Evolutionary conservation across 2,113 vertebrate species (phyloP), one percentile per base, ranked within the genome.

Genomic region (Gobius niger): DNA sequence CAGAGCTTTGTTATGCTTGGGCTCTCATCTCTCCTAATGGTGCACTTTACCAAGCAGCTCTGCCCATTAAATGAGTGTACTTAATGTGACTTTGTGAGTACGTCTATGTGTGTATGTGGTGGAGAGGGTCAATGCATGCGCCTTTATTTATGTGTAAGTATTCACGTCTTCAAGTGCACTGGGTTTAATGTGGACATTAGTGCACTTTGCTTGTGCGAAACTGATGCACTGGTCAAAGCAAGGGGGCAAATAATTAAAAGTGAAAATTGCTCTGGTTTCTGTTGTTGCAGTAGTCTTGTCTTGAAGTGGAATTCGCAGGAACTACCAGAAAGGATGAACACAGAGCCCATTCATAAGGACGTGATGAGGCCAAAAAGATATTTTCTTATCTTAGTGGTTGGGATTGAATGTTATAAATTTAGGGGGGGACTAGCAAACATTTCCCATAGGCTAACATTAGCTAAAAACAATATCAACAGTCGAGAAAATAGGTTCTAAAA

Each of bases 51-150:
- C 90, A 93, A 90, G 85, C 90, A 90, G 91, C 90, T 91, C 91
- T 92, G 92, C 94, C 94, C 94, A 95, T 96, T 95, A 95, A 94
- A 94, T 90, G 90, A 91, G 90, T 90, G 89, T 54, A 69, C 65
- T 79, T 81, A 80, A 84, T 85, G 80, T 80, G 79, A 57, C 66
- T 46, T 57, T 72, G 41, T 68, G 67, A 63, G 67, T 16, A 44
- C 42, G 51, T 16, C 24, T 77, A 65, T 54, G 72, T 44, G 24
- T 63, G 51, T 54, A 10, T 67, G 18, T 24, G 18, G 18, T 75
- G 5, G 54, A 16, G 15, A 42, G 49, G 24, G 11, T 10, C 15
- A 41, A 44, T 15, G 61, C 44, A 18, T 16, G 40, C 51, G 62
- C n/a, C 67, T 69, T 73, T 76, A 70, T 80, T 75, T 76, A 65